A percentile compares a stretch with the other conserved stretches of the same genome.
Evolutionary conservation across 2,888 invertebrate species (phyloP).

Genomic region (Rhodophaea formosa): DNA sequence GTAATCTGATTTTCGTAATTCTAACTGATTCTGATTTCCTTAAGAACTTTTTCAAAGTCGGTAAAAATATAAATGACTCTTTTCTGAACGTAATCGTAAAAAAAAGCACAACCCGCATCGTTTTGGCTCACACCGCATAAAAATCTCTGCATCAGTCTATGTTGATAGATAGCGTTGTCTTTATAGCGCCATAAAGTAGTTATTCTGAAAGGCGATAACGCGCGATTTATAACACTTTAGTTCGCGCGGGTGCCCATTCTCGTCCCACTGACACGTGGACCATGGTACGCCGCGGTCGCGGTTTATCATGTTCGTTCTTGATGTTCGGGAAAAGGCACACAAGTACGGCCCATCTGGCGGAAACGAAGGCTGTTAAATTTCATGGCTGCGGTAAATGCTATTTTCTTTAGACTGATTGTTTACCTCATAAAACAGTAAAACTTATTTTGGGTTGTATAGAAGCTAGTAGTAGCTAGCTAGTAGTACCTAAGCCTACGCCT

Average conservation of each 20-base stretch:
- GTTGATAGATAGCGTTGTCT: constrained; percentile 37
- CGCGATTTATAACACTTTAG: constrained; percentile 68
- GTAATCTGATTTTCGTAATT: no score
- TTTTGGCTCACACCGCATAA: not conserved
- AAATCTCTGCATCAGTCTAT: constrained; percentile 10
- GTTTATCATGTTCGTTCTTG: constrained; percentile 11
- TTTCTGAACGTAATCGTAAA: no score
- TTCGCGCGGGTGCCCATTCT: constrained; percentile 36
- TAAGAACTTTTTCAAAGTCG: no score
- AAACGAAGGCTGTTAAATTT: not conserved
- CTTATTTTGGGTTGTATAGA: no score
- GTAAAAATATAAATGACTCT: no score
- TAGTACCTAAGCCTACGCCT: no score
- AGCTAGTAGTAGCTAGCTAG: no score
- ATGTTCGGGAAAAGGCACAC: constrained; percentile 2
- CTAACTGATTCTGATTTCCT: no score
- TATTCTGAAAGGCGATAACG: constrained; percentile 64
- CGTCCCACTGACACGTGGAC: not conserved
- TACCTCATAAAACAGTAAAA: no score
- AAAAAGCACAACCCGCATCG: no score
- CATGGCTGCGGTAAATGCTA: not conserved
- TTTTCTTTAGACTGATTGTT: no score
- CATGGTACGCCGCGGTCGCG: not conserved
- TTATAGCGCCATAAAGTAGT: constrained; percentile 68
- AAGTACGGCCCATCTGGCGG: not conserved